Conservation (phyloP, 2,113 vertebrate species). For the Ciconia boyciana region DNA sequence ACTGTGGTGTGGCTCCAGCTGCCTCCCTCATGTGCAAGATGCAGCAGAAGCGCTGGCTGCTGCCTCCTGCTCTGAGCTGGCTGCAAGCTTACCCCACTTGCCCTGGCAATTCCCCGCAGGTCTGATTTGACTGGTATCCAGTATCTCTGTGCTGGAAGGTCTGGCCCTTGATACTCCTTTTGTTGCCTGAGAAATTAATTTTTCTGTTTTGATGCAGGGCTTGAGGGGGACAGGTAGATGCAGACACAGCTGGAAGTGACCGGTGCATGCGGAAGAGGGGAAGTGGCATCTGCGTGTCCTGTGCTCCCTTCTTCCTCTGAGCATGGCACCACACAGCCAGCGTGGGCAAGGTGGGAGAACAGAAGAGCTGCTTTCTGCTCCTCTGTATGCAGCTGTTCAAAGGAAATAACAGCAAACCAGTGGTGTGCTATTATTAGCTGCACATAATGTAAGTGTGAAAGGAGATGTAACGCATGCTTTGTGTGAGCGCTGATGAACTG, state of each 20-base stretch:
- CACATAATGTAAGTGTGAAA: neutral
- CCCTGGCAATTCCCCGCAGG: neutral
- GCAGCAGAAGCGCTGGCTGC: neutral
- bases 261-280: neutral
- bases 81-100: neutral
- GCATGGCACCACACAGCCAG: fast-evolving
- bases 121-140: neutral
- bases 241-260: neutral
- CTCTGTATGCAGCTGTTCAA: neutral
- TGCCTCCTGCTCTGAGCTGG: neutral
- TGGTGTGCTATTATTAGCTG: neutral
- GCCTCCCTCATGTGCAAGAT: neutral
- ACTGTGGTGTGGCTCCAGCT: neutral
- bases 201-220: neutral
- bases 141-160: neutral
- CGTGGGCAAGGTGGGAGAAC: neutral
- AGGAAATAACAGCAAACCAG: neutral
- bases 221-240: neutral
- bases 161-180: neutral
- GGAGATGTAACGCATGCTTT: neutral
- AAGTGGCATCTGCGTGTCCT: neutral
- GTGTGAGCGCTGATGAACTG: neutral
- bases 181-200: neutral
- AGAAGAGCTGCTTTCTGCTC: neutral
- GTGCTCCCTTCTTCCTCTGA: neutral